Evolutionary conservation across 2,113 vertebrate species (phyloP).

Genomic region (Amia ocellicauda): DNA sequence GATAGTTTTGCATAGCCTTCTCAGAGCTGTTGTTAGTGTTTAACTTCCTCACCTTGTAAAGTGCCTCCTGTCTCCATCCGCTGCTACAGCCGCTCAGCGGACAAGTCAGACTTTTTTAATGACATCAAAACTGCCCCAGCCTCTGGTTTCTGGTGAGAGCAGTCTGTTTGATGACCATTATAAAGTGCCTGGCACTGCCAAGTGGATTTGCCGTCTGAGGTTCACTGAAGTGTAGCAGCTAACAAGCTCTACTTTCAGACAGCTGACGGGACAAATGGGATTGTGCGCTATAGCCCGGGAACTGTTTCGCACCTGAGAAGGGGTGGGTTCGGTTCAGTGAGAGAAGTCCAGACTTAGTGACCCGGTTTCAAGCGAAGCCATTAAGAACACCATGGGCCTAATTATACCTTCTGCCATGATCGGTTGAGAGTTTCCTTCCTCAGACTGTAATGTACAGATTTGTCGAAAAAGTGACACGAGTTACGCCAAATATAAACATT

Average conservation of each 20-base stretch:
- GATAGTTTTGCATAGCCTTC: too few relatives aligned
- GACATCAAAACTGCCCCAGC: conserved; percentile 15
- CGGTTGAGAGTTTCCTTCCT: too few relatives aligned
- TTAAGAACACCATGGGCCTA: too few relatives aligned
- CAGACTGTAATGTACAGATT: too few relatives aligned
- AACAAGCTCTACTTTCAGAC: conserved; percentile 28
- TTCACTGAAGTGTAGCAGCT: conserved; percentile 26
- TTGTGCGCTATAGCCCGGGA: not conserved
- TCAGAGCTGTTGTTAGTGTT: too few relatives aligned
- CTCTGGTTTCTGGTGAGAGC: conserved; percentile 5
- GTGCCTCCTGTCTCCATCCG: conserved; percentile 3
- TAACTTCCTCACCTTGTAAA: not conserved
- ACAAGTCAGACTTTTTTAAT: conserved; percentile 13
- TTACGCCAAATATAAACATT: too few relatives aligned
- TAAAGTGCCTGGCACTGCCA: conserved; percentile 19
- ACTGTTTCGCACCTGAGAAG: conserved; percentile 19
- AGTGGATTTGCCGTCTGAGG: conserved; percentile 19
- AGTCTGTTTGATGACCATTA: conserved; percentile 25
- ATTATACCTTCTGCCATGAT: too few relatives aligned
- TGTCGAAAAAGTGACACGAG: too few relatives aligned
- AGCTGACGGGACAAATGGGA: conserved; percentile 29
- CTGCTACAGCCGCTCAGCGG: not conserved
- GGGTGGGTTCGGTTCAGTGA: conserved; percentile 6
- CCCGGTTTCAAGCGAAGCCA: not conserved
- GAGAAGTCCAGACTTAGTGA: not conserved